Percentiles rank a stretch among this genome's conserved stretches.
Evolutionary conservation across 2,113 vertebrate genomes (phyloP).

Genomic region (Amphiprion percula): DNA sequence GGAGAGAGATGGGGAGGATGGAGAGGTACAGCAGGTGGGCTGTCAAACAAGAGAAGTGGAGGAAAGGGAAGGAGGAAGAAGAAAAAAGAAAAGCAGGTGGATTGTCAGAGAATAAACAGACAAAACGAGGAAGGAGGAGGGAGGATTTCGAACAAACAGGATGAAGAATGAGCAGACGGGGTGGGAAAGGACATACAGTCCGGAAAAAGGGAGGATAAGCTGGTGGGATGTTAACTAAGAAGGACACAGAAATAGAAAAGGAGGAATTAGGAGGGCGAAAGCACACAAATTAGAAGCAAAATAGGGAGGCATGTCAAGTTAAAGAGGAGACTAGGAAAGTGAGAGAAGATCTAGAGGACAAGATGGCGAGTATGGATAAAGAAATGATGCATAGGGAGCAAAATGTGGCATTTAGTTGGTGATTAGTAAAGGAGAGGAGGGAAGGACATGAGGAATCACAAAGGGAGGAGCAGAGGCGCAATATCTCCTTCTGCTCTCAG

Average conservation of each 20-base stretch:
- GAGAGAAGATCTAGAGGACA: conserved; percentile 2
- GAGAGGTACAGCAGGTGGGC: conserved; percentile 44
- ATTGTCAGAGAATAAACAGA: conserved; percentile 47
- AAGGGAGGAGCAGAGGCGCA: conserved; percentile 3
- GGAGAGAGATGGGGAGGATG: conserved; percentile 23
- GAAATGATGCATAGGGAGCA: conserved; percentile 21
- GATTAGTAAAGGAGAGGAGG: conserved; percentile 49
- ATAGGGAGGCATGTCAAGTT: neutral
- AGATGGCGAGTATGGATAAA: conserved; percentile 16
- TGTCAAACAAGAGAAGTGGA: conserved; percentile 39
- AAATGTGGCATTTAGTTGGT: conserved; percentile 39
- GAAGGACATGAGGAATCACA: conserved; percentile 52
- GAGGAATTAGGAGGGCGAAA: conserved; percentile 27
- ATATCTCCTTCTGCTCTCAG: conserved; percentile 48
- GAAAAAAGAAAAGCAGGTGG: conserved; percentile 23
- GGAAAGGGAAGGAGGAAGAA: neutral
- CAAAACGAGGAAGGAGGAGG: conserved; percentile 50
- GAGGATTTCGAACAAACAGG: conserved; percentile 65
- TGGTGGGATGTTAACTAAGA: conserved; percentile 36
- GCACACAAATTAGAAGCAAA: conserved; percentile 5
- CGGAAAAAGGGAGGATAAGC: conserved; percentile 26
- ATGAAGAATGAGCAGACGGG: conserved; percentile 48
- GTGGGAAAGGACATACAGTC: conserved; percentile 50
- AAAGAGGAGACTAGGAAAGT: neutral
- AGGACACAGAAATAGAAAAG: conserved; percentile 19